phyloP scores from a whole-genome alignment of 2,888 invertebrate species.

The Oasisia sp. region DNA sequence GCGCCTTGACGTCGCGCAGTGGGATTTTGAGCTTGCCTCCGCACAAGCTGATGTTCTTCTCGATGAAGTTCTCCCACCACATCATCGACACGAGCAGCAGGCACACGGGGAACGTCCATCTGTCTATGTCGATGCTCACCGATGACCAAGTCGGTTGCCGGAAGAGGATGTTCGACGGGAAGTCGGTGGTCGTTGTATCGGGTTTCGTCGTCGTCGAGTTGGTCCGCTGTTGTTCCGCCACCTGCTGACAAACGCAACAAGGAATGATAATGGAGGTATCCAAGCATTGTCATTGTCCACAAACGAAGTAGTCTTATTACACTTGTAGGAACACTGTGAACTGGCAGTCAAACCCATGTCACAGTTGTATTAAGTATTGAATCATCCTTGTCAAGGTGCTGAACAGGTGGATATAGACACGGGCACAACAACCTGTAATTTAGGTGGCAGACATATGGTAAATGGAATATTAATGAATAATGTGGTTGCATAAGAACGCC shows the following conservation, averaged over 20 bases:
- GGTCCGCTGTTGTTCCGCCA: background rate
- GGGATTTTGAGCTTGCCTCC: background rate
- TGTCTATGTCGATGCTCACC: slow-evolving; percentile 8
- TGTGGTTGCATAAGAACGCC: too few relatives aligned
- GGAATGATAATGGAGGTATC: background rate
- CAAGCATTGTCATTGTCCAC: background rate
- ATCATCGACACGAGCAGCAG: slow-evolving; percentile 78
- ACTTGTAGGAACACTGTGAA: too few relatives aligned
- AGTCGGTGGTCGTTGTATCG: background rate
- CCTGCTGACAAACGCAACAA: background rate
- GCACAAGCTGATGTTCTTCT: slow-evolving; percentile 44
- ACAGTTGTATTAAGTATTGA: too few relatives aligned
- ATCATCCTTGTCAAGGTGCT: too few relatives aligned
- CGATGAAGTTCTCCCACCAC: slow-evolving; percentile 87
- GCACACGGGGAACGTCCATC: slow-evolving; percentile 74
- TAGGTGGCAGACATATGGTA: too few relatives aligned
- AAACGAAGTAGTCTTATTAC: too few relatives aligned
- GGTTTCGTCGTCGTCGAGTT: background rate
- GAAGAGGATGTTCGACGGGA: slow-evolving; percentile 6
- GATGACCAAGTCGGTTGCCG: background rate
- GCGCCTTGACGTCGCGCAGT: slow-evolving; percentile 41
- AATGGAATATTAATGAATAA: too few relatives aligned
- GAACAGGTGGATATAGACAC: too few relatives aligned
- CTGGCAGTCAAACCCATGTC: too few relatives aligned
- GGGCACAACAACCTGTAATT: too few relatives aligned